Conservation (phyloP, 1,140 invertebrate genomes). For the Drosophila pruinosa region DNA sequence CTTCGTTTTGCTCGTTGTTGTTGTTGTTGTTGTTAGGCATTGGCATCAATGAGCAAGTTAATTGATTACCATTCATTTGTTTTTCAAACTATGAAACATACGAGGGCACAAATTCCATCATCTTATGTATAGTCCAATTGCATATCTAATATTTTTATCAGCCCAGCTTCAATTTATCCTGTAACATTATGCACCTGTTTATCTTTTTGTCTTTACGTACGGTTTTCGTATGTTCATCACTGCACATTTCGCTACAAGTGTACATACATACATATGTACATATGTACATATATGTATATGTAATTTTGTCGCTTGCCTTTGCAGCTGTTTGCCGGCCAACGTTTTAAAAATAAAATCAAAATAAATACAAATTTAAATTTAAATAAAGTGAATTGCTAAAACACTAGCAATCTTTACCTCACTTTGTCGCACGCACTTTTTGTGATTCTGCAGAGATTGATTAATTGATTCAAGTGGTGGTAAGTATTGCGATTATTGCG, state of each 20-base stretch:
- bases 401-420: not conserved
- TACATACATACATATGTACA: not conserved
- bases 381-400: conserved; percentile 9
- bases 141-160: too few species aligned
- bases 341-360: conserved; percentile 43
- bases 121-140: too few species aligned
- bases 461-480: too few species aligned
- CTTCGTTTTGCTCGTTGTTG: not conserved
- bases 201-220: not conserved
- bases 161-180: too few species aligned
- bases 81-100: not conserved
- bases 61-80: not conserved
- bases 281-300: conserved; percentile 1
- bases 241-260: too few species aligned
- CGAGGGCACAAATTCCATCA: not conserved
- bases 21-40: not conserved
- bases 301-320: conserved; percentile 27
- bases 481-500: conserved; percentile 22
- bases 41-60: conserved; percentile 6
- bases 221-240: not conserved
- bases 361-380: conserved; percentile 11
- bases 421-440: conserved; percentile 19
- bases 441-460: not conserved
- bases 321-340: conserved; percentile 44
- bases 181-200: not conserved